Evolutionary conservation across 1,140 invertebrate genomes (phyloP), one percentile per base, ranked within the genome.

Genomic region (Paralvinella palmiformis): DNA sequence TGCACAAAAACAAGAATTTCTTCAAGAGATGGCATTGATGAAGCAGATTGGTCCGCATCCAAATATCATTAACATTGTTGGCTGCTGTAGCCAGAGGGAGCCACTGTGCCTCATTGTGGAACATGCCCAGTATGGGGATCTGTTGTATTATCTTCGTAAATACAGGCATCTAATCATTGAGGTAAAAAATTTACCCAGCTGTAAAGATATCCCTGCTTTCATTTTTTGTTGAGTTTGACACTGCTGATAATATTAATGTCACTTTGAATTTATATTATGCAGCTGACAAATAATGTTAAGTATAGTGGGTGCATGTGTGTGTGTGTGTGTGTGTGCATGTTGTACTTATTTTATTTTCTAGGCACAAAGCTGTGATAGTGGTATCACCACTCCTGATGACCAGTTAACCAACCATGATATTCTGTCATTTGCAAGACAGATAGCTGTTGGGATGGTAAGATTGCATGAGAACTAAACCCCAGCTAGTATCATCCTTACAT

Each of bases 1-100:
- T 2, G 35, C 69, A 17, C 73, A 76, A 4, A 75, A 73, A 63
- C 64, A 71, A 24, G 81, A 83, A 56, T 83, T 92, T 69, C 76
- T 91, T 4, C 81, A 85, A 1, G 91, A 94, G 81, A 89, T 94
- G 7, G 80, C 84, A 24, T 89, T 90, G 77, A 85, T 92, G 79
- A 92, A 91, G 76, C 84, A 84, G 33, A 86, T 91, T 1, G 90
- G 89, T 1, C 79, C 82, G 0, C 91, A 94, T 78, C 83, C 84
- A 15, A 88, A 93, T 76, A 85, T 94, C 29, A 89, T 94, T 3
- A 83, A 84, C 52, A 81, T 94, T 50, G 75, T 92, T 2, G 91
- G 87, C 0, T 92, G 88, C 71, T 91, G 89, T 69, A 68, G 78
- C 2, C 66, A 71, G 5, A 75, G 82, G 31, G 37, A 41, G 20